Base-by-base conservation (phyloP, 2,797 vertebrate genomes). In the Hydrocynus forskahlii region DNA sequence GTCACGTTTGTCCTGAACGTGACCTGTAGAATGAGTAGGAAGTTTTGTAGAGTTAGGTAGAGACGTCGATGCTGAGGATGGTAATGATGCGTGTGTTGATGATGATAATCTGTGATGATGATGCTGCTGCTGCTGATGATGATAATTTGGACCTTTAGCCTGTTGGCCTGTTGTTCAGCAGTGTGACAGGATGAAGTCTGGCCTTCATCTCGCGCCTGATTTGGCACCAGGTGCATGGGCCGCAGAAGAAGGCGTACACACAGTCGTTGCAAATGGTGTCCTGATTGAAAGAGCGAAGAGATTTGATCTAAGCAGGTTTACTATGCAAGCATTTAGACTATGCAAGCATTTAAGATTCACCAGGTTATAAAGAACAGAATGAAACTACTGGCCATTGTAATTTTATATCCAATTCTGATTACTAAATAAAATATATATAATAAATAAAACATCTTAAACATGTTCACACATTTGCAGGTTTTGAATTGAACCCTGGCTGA, bases 171-270 rank as follows among this genome's bases (percentile, higher is more conserved):
- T 73, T 80, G 85, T 75, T 91, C 66, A 91, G 8, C 2, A 90
- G 81, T 16, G 87, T 87, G 35, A 92, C 72, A 13, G 90, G 84
- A 23, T 87, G 81, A 68, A 63, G 63, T 78, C 25, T 6, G 0
- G 73, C 81, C 84, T 93, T 91, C 73, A 94, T 92, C 82, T 94
- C 92, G 50, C 92, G 87, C 0, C 92, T 84, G 5, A 94, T 89
- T 84, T 94, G 94, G 79, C 93, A 93, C 92, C 92, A 93, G 76
- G 79, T 88, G 83, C 93, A 94, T 19, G 92, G 87, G 17, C 76
- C 60, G 12, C 93, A 95, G 91, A 68, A 93, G 85, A 2, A 90
- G 54, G 88, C 5, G 5, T 88, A 87, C 66, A 92, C 57, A 0
- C 87, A 91, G 91, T 94, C 93, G 0, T 86, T 86, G 72, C 90